Evolutionary conservation across 2,113 vertebrate genomes (phyloP).

Genomic region (Tachysurus fulvidraco): DNA sequence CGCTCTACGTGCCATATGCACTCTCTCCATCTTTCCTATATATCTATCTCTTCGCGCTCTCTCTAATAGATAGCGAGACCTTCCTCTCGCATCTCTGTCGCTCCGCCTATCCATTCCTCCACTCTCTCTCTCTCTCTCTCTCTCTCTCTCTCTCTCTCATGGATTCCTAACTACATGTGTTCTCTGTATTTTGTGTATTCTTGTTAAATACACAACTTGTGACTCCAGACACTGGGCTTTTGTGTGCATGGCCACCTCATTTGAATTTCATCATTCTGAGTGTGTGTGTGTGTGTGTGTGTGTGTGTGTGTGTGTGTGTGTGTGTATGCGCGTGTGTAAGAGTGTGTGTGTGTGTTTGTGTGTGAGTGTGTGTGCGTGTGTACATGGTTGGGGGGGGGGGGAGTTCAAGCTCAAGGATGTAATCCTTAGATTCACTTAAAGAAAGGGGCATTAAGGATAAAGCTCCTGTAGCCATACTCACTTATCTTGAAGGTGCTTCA

Average conservation of each 20-base stretch:
- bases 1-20: too few relatives aligned
- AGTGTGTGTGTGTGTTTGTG: background rate
- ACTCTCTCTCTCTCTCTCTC: too few relatives aligned
- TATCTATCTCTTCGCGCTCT: too few relatives aligned
- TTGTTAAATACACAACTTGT: conserved; percentile 38
- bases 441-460: conserved; percentile 38
- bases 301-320: background rate
- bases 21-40: too few relatives aligned
- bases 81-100: too few relatives aligned
- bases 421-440: conserved; percentile 43
- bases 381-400: background rate
- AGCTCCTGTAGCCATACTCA: conserved; percentile 28
- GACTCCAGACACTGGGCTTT: background rate
- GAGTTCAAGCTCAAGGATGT: conserved; percentile 25
- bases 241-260: background rate
- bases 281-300: background rate
- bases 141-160: background rate
- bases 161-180: background rate
- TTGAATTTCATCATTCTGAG: background rate
- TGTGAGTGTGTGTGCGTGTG: background rate
- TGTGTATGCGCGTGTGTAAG: background rate
- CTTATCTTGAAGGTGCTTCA: conserved; percentile 37
- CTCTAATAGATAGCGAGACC: too few relatives aligned
- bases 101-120: too few relatives aligned
- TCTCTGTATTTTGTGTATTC: background rate